A percentile compares a stretch with the other conserved stretches of the same genome.
phyloP scores from a whole-genome alignment of 1,140 invertebrate genomes.

The Halotydeus destructor region DNA sequence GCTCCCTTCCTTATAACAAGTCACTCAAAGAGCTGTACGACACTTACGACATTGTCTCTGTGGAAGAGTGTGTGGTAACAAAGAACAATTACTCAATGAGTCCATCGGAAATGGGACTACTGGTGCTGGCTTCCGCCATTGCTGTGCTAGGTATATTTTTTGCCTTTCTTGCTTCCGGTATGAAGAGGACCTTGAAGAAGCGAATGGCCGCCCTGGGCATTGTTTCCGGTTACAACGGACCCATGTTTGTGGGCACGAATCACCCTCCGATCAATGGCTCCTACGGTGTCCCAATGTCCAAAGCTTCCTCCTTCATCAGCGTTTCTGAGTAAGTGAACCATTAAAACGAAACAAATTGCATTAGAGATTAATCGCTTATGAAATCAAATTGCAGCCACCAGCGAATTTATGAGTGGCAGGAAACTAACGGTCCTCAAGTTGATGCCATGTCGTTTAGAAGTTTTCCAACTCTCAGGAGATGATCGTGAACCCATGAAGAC shows the following conservation, averaged over 20 bases:
- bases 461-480: slow-evolving; percentile 12
- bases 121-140: slow-evolving; percentile 14
- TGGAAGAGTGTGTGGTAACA: slow-evolving; percentile 14
- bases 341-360: neutral
- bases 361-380: neutral
- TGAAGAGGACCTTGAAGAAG: neutral
- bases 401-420: slow-evolving; percentile 18
- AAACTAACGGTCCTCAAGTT: slow-evolving; percentile 15
- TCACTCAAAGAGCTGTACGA: slow-evolving; percentile 12
- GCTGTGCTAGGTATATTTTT: slow-evolving; percentile 11
- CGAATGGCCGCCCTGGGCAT: neutral
- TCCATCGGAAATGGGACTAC: slow-evolving; percentile 10
- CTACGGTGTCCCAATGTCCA: neutral
- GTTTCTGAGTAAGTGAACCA: slow-evolving; percentile 13
- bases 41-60: slow-evolving; percentile 13
- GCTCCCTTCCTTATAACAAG: neutral
- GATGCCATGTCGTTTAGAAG: slow-evolving; percentile 16
- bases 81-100: slow-evolving; percentile 13
- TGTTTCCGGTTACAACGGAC: neutral
- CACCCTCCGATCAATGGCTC: neutral
- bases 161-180: slow-evolving; percentile 10
- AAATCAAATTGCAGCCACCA: slow-evolving; percentile 12
- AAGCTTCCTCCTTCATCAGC: slow-evolving; percentile 6
- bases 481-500: no score
- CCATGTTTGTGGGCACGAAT: neutral